Conservation (phyloP, 2,888 invertebrate genomes). For the Lycaena phlaeas region DNA sequence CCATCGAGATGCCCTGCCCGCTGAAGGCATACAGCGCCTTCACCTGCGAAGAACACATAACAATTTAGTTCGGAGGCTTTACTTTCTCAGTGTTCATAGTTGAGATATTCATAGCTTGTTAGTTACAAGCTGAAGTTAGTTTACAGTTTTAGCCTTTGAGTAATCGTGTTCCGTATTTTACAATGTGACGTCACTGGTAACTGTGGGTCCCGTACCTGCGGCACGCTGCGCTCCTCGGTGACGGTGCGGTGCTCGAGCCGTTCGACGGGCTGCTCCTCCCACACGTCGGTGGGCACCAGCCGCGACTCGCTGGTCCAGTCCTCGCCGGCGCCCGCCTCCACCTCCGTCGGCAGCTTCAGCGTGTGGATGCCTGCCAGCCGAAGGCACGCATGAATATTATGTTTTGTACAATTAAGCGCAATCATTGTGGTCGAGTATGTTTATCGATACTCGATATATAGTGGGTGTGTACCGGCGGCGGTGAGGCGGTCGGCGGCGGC, state of each 20-base stretch:
- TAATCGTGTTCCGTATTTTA: no score
- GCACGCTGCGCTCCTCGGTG: slow-evolving; percentile 87
- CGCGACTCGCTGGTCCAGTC: slow-evolving; percentile 86
- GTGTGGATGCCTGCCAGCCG: slow-evolving; percentile 3
- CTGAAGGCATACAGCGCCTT: slow-evolving; percentile 90
- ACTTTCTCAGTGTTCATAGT: no score
- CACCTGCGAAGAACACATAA: no score
- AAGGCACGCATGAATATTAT: not conserved
- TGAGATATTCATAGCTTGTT: no score
- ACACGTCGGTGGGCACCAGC: slow-evolving; percentile 91
- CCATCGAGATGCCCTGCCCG: slow-evolving; percentile 93
- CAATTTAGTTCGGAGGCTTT: no score
- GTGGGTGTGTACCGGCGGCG: slow-evolving; percentile 77
- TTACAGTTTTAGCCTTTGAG: no score
- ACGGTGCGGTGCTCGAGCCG: slow-evolving; percentile 88
- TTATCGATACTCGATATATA: no score
- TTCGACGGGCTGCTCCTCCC: slow-evolving; percentile 93
- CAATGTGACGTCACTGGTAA: no score
- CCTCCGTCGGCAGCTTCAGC: slow-evolving; percentile 73
- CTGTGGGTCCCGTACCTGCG: slow-evolving; percentile 75
- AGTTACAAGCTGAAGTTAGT: no score
- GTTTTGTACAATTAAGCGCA: no score
- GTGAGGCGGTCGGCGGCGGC: slow-evolving; percentile 84
- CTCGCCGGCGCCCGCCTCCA: slow-evolving; percentile 74
- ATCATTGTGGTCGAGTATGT: no score